A percentile compares a stretch with the other conserved stretches of the same genome.
Conservation (phyloP, 1,140 invertebrate genomes). For the Aculops lycopersici region DNA sequence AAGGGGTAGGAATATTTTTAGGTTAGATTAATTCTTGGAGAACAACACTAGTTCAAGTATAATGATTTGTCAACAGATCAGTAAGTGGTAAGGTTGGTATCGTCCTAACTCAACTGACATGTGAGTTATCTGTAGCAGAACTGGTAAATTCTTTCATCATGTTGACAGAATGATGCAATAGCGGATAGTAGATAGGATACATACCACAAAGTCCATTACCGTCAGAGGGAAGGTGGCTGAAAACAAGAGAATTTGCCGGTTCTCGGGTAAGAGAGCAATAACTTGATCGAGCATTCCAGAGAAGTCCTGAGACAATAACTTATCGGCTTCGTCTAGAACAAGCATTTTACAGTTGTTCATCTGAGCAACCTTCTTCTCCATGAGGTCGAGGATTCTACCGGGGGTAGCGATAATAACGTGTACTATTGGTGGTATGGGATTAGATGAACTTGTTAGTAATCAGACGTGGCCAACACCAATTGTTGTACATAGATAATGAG, state of each 20-base stretch:
- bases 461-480: too few relatives aligned
- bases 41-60: too few relatives aligned
- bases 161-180: background rate
- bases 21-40: too few relatives aligned
- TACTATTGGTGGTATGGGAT: constrained; percentile 30
- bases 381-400: constrained; percentile 90
- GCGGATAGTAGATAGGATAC: constrained; percentile 9
- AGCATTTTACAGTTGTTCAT: constrained; percentile 84
- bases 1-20: constrained; percentile 5
- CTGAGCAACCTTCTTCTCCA: constrained; percentile 91
- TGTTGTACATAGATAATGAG: too few relatives aligned
- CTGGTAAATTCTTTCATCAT: background rate
- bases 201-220: constrained; percentile 89
- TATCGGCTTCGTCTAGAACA: constrained; percentile 94
- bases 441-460: too few relatives aligned
- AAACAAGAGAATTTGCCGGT: constrained; percentile 88
- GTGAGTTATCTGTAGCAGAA: background rate
- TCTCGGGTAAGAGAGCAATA: constrained; percentile 61
- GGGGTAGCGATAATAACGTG: constrained; percentile 97
- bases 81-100: background rate
- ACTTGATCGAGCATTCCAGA: constrained; percentile 93
- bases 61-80: too few relatives aligned
- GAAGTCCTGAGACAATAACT: constrained; percentile 92
- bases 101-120: background rate
- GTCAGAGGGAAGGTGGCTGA: constrained; percentile 96